These are phyloP conservation scores for Stictocephala bisonia DNA, from an alignment of 2,888 invertebrate species.

Conservation along the genomic window DNA sequence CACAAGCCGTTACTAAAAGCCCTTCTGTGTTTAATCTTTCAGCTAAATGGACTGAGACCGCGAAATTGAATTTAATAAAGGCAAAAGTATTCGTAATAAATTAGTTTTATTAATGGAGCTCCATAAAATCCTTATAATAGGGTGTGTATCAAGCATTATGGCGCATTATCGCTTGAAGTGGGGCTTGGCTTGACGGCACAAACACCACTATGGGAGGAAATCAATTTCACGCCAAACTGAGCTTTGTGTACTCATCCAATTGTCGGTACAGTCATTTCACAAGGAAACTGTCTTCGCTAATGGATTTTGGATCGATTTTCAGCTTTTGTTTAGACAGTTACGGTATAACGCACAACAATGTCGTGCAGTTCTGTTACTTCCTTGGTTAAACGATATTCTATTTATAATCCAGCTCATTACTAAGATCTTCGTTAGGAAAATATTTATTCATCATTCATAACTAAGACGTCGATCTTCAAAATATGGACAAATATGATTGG, in stretches of 20 bases:
- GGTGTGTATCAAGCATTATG: constrained; percentile 41
- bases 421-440: too few species aligned
- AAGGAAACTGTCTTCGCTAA: constrained; percentile 44
- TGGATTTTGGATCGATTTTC: constrained; percentile 40
- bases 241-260: constrained; percentile 57
- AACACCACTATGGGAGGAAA: constrained; percentile 47
- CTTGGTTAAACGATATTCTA: too few species aligned
- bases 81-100: constrained; percentile 6
- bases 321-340: constrained; percentile 32
- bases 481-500: too few species aligned
- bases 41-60: too few species aligned
- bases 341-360: too few species aligned
- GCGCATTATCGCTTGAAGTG: constrained; percentile 37
- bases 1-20: too few species aligned
- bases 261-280: constrained; percentile 49
- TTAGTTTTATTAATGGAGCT: constrained; percentile 23
- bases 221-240: constrained; percentile 57
- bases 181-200: constrained; percentile 42
- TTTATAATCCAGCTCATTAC: too few species aligned
- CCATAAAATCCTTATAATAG: constrained; percentile 26
- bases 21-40: too few species aligned
- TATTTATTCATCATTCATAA: too few species aligned
- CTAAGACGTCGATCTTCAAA: too few species aligned
- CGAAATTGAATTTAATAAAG: constrained; percentile 22
- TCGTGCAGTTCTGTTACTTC: too few species aligned